Base-by-base conservation (phyloP, 2,797 vertebrate genomes). In the Cetoscarus ocellatus region DNA sequence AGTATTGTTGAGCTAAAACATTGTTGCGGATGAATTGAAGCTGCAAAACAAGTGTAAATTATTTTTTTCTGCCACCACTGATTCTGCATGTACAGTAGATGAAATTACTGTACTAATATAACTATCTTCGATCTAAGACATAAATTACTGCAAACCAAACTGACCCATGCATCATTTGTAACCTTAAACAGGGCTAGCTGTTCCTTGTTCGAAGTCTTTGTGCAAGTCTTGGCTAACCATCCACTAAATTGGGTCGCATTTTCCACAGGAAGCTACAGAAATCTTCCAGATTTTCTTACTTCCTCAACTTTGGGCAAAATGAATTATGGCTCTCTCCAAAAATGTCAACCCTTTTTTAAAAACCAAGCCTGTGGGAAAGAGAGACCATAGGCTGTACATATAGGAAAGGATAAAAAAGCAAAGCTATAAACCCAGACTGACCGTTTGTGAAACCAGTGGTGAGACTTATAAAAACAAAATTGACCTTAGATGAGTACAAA, bases 381-480 rank as follows among this genome's bases (percentile, higher is more conserved):
- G 38, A 51, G 60, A 71, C 47, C 57, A 59, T 7, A 69, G 54
- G 62, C 18, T 43, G 18, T 18, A 44, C 47, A 49, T 27, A n/a
- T 13, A 56, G 62, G 56, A 68, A 19, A 58, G 61, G 42, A 49
- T 6, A 74, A 55, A 55, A 56, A 77, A 69, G 67, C 71, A 62
- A 71, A 66, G 47, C 65, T 34, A 40, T 64, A 19, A 75, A 70
- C 63, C 65, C 52, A 61, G 50, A 70, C 14, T 15, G 69, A 76
- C 67, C 58, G 61, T 44, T 69, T 44, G n/a, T 61, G 42, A 78
- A 85, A 80, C 86, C 92, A 93, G 92, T 92, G 91, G 79, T 80
- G 70, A 82, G 88, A 91, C 89, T 86, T 84, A 66, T 59, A 43
- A 27, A 63, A 73, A 67, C 8, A 70, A 72, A 76, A 77, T 0